Evolutionary conservation across 2,888 invertebrate genomes (phyloP).

Genomic region (Nephrotoma guestfalica): DNA sequence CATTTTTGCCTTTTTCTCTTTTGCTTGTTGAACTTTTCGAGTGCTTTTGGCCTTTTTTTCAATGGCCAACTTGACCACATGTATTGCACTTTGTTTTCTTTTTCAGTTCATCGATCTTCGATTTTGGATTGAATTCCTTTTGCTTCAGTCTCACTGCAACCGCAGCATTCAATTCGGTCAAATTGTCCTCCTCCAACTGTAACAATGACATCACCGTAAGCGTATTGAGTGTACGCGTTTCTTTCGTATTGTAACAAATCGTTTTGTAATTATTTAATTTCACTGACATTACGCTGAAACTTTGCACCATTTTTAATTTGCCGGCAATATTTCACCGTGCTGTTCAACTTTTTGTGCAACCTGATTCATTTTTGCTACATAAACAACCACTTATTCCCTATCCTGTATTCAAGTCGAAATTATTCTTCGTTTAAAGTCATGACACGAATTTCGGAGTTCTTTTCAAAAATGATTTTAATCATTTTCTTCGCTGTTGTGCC

Average conservation of each 20-base stretch:
- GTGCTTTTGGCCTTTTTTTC: constrained; percentile 9
- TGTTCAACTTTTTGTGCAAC: too few relatives aligned
- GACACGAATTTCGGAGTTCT: too few relatives aligned
- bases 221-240: background rate
- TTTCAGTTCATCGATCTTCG: background rate
- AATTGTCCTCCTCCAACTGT: constrained; percentile 8
- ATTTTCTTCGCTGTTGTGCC: too few relatives aligned
- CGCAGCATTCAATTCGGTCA: background rate
- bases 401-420: too few relatives aligned
- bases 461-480: too few relatives aligned
- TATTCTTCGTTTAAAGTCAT: too few relatives aligned
- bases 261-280: background rate
- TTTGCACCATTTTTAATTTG: background rate
- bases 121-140: background rate
- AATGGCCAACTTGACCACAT: constrained; percentile 8
- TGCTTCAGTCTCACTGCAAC: background rate
- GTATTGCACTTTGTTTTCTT: background rate
- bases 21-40: background rate
- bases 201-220: background rate
- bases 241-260: background rate
- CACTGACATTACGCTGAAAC: background rate
- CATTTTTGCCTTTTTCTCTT: background rate
- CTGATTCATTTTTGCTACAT: too few relatives aligned
- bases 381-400: too few relatives aligned
- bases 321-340: too few relatives aligned